phyloP scores from a whole-genome alignment of 2,113 vertebrate species.

The Apteryx owenii region DNA sequence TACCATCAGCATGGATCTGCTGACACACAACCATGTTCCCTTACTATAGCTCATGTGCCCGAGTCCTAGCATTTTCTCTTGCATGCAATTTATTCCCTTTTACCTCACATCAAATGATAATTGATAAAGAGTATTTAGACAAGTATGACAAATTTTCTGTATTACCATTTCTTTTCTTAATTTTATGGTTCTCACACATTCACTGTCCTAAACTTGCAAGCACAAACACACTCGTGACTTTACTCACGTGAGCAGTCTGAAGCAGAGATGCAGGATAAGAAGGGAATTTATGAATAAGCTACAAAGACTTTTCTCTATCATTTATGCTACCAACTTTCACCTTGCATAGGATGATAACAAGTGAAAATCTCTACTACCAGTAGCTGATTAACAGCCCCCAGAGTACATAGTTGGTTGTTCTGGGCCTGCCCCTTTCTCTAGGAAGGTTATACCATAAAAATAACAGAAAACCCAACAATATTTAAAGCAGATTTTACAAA shows the following conservation, averaged over 20 bases:
- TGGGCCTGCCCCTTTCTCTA: not conserved
- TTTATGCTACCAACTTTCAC: not conserved
- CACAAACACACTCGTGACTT: conserved; percentile 50
- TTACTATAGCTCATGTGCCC: not conserved
- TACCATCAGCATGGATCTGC: not conserved
- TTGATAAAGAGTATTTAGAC: not conserved
- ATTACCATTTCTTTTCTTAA: not conserved
- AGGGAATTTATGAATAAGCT: conserved; percentile 66
- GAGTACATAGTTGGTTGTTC: not conserved
- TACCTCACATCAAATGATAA: not conserved
- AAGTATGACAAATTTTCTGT: not conserved
- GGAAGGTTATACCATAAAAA: not conserved
- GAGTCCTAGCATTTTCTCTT: not conserved
- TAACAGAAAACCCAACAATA: not conserved
- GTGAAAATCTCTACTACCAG: not conserved
- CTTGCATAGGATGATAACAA: not conserved
- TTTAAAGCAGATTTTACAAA: not conserved
- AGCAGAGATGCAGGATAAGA: conserved; percentile 63
- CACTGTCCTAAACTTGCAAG: conserved; percentile 55
- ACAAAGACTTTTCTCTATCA: conserved; percentile 15
- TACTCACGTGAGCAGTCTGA: conserved; percentile 62
- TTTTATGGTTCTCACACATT: not conserved
- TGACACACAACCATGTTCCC: not conserved
- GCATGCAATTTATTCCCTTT: not conserved
- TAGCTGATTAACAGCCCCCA: not conserved